These are phyloP conservation scores for Pseudomyrmex sp. DNA, from an alignment of 1,140 invertebrate genomes.

Conservation along the genomic window DNA sequence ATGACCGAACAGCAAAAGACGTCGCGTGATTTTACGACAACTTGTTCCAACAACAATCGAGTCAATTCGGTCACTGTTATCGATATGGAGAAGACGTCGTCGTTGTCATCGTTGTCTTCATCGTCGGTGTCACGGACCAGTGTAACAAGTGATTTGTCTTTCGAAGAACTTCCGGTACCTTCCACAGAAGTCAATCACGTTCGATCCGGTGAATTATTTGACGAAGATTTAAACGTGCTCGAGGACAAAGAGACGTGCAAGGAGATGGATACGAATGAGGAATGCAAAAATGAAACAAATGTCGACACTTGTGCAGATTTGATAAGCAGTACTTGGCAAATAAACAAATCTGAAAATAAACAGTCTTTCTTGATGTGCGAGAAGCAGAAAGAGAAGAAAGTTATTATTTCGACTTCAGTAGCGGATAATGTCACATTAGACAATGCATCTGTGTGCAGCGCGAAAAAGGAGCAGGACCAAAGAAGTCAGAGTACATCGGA, in stretches of 20 bases:
- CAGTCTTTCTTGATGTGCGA: background rate
- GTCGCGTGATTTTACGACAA: constrained; percentile 1
- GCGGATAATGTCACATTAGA: background rate
- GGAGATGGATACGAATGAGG: background rate
- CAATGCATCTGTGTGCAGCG: background rate
- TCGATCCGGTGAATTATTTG: constrained; percentile 6
- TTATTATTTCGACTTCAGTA: background rate
- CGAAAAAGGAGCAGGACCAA: background rate
- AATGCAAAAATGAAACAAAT: background rate
- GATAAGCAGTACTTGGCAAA: background rate
- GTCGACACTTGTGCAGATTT: background rate
- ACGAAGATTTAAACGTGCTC: background rate
- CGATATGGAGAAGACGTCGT: background rate
- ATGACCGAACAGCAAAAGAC: constrained; percentile 14
- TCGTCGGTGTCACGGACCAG: background rate
- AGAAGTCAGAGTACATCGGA: background rate
- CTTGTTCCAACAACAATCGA: background rate
- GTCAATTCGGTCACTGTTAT: background rate
- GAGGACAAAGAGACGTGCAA: background rate
- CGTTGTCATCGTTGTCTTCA: background rate
- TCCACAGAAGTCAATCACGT: background rate
- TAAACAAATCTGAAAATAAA: background rate
- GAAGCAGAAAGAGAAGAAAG: background rate
- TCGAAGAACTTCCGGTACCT: background rate
- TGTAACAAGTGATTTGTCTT: constrained; percentile 22